Base-by-base conservation (phyloP, 2,113 vertebrate genomes). In the Phyllostomus hastatus region DNA sequence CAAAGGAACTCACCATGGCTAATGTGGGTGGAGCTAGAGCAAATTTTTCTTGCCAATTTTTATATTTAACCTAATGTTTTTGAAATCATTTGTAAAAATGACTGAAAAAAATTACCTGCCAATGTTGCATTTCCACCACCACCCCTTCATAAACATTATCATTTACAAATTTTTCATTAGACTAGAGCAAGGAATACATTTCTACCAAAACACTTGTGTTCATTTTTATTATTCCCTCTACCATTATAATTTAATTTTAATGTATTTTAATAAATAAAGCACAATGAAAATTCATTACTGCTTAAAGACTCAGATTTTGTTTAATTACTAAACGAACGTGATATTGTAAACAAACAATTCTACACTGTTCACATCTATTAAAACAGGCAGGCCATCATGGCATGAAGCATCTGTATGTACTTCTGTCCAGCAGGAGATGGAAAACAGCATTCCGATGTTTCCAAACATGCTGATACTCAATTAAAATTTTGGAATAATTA, bases 141-240 rank as follows among this genome's bases (percentile, higher is more conserved):
- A 94, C 0, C n/a, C 38, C 59, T 92, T 72, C 50, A 91, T 5
- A 0, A 92, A 83, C 82, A 9, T 78, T 94, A 95, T 10, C 33
- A n/a, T 79, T 54, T 97, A 89, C 4, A 92, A 83, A 50, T 16
- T 76, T 91, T 83, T 83, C 50, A 57, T 64, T 95, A 57, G 61
- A 69, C 31, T 92, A 52, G 8, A 87, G 35, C 1, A 89, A 90
- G 89, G 41, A 95, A 82, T 70, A 52, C 28, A 93, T 87, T 83
- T 86, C 54, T 90, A 76, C 20, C 75, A 89, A 92, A 88, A 90
- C 16, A 41, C 5, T 88, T 72, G 28, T 67, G 15, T 43, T 78
- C 38, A 75, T 46, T 88, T 93, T 48, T 69, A 69, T 94, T 82
- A 54, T 64, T 91, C 28, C 15, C 2, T 80, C 93, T 31, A 41